These are phyloP conservation scores for Takifugu ocellatus DNA, from an alignment of 2,797 vertebrate genomes.

Conservation along the genomic window DNA sequence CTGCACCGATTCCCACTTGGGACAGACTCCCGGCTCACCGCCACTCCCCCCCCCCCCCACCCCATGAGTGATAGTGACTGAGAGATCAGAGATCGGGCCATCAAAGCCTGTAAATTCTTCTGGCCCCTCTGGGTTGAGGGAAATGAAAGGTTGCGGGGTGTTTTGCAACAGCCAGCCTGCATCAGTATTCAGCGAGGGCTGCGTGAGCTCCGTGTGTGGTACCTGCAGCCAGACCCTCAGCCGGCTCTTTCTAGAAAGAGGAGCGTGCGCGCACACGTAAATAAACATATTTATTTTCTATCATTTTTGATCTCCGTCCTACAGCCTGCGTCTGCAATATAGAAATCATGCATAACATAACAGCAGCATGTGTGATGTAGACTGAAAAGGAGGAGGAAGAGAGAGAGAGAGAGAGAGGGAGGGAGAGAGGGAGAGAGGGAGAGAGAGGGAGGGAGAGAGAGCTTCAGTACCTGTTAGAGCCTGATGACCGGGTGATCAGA, in stretches of 20 bases:
- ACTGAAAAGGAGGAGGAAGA: constrained; percentile 7
- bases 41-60: constrained; percentile 13
- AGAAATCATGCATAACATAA: neutral
- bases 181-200: constrained; percentile 45
- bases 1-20: constrained; percentile 31
- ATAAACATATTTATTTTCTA: constrained; percentile 12
- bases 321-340: too few species aligned
- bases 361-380: constrained; percentile 7
- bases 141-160: constrained; percentile 29
- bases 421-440: constrained; percentile 4
- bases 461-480: constrained; percentile 78
- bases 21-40: constrained; percentile 19
- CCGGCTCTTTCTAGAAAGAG: constrained; percentile 39
- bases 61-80: constrained; percentile 30
- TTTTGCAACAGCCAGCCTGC: constrained; percentile 26
- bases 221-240: constrained; percentile 26
- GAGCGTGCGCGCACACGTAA: neutral
- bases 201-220: constrained; percentile 20
- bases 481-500: constrained; percentile 83
- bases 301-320: too few species aligned
- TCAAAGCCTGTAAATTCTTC: constrained; percentile 35
- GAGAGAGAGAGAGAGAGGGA: constrained; percentile 8
- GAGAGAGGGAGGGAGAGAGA: constrained; percentile 35
- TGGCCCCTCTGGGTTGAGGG: constrained; percentile 3
- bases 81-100: constrained; percentile 18